Percentiles rank a stretch among this genome's conserved stretches.
phyloP scores from a whole-genome alignment of 64 coral and sea anemone genomes.

The Dendronephthya gigantea region DNA sequence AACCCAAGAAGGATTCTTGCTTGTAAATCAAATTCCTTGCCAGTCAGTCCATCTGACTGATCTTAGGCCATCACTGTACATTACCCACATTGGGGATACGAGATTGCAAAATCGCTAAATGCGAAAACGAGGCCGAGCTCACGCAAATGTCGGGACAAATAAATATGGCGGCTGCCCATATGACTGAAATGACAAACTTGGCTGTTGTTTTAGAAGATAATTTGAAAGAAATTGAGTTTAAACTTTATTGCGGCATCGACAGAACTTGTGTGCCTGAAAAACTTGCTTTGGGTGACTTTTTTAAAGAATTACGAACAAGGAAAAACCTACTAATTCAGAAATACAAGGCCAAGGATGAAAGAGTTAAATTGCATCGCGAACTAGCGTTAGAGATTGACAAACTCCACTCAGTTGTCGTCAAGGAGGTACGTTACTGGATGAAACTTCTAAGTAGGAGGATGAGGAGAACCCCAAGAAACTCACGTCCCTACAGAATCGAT shows the following conservation, averaged over 20 bases:
- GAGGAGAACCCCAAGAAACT: constrained; percentile 52
- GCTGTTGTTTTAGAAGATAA: constrained; percentile 54
- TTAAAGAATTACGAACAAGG: constrained; percentile 26
- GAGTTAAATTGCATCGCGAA: constrained; percentile 2
- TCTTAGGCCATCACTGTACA: too few relatives aligned
- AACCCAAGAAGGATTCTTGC: constrained; percentile 35
- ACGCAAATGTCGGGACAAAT: constrained; percentile 14
- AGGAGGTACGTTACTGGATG: constrained; percentile 77
- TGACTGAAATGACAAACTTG: constrained; percentile 35
- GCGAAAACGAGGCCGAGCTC: too few relatives aligned
- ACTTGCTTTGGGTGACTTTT: too few relatives aligned
- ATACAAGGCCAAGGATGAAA: background rate
- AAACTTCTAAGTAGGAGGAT: constrained; percentile 57
- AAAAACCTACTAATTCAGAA: constrained; percentile 35
- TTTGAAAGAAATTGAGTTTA: constrained; percentile 23
- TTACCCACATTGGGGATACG: too few relatives aligned
- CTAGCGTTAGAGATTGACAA: constrained; percentile 55
- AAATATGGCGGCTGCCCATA: constrained; percentile 50
- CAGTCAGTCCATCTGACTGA: constrained; percentile 10
- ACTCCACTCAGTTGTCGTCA: constrained; percentile 48
- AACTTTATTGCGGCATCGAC: too few relatives aligned
- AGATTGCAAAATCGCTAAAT: too few relatives aligned
- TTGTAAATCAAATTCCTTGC: constrained; percentile 11
- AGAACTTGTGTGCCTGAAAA: too few relatives aligned
- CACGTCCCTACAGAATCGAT: constrained; percentile 69